Conservation (phyloP, 2,888 invertebrate genomes). For the Tenthredo livida region DNA sequence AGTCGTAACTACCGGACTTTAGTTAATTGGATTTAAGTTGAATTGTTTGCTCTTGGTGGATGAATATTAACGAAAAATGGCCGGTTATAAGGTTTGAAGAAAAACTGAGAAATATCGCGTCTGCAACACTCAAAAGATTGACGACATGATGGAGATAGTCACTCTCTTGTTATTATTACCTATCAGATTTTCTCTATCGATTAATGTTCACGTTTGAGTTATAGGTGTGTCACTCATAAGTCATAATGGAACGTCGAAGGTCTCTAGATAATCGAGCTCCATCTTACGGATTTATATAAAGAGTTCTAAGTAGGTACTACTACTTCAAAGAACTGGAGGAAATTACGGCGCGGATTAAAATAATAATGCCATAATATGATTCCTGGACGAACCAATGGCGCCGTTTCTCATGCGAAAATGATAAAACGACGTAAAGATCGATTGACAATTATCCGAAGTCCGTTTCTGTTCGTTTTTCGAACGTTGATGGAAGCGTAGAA, state of each 20-base stretch:
- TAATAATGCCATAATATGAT: neutral
- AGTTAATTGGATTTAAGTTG: conserved; percentile 76
- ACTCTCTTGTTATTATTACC: neutral
- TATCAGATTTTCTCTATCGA: neutral
- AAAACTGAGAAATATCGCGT: neutral
- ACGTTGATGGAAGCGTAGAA: neutral
- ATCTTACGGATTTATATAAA: conserved; percentile 19
- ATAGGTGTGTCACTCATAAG: conserved; percentile 36
- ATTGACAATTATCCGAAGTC: neutral
- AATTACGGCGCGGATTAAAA: neutral
- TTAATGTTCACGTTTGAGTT: neutral
- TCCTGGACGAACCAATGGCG: neutral
- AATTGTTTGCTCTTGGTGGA: conserved; percentile 65
- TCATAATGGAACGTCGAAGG: conserved; percentile 24
- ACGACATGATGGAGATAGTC: neutral
- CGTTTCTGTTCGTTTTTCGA: neutral
- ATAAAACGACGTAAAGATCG: neutral
- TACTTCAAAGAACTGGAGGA: conserved; percentile 21
- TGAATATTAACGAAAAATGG: neutral
- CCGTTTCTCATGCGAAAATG: neutral
- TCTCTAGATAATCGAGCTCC: conserved; percentile 20
- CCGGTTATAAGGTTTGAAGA: neutral
- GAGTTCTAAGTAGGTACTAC: neutral
- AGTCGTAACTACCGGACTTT: conserved; percentile 69
- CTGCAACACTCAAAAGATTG: neutral